Percentiles rank a stretch among this genome's conserved stretches.
Evolutionary conservation across 2,797 vertebrate genomes (phyloP).

Genomic region (Monodelphis domestica): DNA sequence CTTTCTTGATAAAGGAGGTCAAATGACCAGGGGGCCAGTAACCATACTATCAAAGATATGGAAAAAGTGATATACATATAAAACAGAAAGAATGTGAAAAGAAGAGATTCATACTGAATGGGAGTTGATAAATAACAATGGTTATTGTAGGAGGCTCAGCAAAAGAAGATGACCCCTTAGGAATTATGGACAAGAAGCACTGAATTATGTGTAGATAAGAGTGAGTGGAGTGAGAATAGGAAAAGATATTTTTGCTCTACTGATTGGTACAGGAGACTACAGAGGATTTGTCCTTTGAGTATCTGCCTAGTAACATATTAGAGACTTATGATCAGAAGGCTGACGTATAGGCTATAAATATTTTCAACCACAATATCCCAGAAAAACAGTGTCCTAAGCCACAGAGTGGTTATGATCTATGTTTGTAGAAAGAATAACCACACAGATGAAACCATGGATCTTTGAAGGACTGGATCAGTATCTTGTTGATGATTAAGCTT

Average conservation of each 20-base stretch:
- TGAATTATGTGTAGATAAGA: not conserved
- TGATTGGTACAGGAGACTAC: not conserved
- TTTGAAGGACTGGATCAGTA: not conserved
- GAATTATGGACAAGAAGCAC: not conserved
- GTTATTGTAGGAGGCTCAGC: not conserved
- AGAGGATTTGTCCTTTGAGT: not conserved
- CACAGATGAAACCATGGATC: not conserved
- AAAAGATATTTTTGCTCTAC: not conserved
- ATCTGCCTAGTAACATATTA: not conserved
- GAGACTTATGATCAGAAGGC: not conserved
- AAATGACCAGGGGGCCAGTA: not conserved
- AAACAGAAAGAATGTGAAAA: not conserved
- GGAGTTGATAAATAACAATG: not conserved
- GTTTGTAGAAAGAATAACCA: not conserved
- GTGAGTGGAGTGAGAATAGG: not conserved
- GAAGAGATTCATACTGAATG: not conserved
- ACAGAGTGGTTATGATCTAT: not conserved
- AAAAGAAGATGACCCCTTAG: not conserved
- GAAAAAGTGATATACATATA: not conserved
- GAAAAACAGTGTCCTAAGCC: not conserved
- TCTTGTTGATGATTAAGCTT: conserved; percentile 31
- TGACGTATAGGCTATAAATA: not conserved
- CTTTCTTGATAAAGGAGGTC: not conserved
- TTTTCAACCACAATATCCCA: not conserved
- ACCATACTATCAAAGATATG: not conserved